Conservation (phyloP, 53 echinoderm and acorn worm species). For the Patiria pectinifera region DNA sequence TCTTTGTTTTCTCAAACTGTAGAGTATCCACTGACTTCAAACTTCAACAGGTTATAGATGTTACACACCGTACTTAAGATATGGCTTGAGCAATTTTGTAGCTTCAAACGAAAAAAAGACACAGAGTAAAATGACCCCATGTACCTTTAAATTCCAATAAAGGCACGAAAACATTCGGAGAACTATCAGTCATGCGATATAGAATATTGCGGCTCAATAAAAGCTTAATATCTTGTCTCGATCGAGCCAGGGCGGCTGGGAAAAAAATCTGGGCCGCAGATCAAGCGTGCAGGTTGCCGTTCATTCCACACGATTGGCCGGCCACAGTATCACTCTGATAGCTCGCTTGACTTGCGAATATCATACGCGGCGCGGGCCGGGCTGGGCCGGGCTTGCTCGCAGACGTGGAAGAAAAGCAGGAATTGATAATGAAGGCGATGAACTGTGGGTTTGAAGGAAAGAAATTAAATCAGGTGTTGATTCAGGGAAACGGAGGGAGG, state of each 20-base stretch:
- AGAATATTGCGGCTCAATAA: not conserved
- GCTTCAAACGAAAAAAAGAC: too few relatives aligned
- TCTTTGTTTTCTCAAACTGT: too few relatives aligned
- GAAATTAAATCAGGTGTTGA: slow-evolving; percentile 23
- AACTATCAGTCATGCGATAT: not conserved
- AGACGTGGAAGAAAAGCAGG: not conserved
- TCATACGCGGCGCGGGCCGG: not conserved
- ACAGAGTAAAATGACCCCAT: not conserved
- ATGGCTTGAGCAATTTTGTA: too few relatives aligned
- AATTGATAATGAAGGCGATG: not conserved
- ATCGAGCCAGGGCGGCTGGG: not conserved
- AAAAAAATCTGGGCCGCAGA: slow-evolving; percentile 35
- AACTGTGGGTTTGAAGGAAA: not conserved
- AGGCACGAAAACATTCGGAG: not conserved
- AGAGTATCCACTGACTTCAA: too few relatives aligned
- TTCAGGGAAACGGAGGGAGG: not conserved
- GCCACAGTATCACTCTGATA: slow-evolving; percentile 38
- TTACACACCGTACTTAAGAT: too few relatives aligned
- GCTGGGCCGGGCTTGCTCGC: not conserved
- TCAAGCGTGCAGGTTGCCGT: slow-evolving; percentile 34
- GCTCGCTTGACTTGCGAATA: slow-evolving; percentile 35
- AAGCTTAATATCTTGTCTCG: not conserved
- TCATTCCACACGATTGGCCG: slow-evolving; percentile 45
- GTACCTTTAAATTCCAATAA: slow-evolving; percentile 31
- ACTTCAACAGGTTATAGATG: too few relatives aligned